Conservation (phyloP, 1,140 invertebrate species). For the Linepithema humile region DNA sequence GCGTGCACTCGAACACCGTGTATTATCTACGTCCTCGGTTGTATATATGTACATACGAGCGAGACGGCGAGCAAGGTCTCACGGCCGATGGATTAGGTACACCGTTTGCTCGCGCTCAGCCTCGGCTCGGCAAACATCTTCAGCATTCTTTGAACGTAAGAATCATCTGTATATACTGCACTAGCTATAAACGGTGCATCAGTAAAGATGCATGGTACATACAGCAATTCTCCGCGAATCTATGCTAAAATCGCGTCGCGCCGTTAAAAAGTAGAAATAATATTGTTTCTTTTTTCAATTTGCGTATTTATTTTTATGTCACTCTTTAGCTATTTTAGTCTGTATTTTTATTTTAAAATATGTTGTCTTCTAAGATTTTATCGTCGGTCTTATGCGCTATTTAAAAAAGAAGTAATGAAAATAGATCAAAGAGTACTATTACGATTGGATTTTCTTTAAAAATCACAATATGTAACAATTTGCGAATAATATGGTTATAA, state of each 20-base stretch:
- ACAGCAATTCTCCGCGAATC: neutral
- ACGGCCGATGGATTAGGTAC: slow-evolving; percentile 71
- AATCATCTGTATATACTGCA: slow-evolving; percentile 32
- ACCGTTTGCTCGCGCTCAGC: slow-evolving; percentile 65
- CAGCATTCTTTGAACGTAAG: slow-evolving; percentile 53
- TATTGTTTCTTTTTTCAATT: neutral
- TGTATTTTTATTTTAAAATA: too few relatives aligned
- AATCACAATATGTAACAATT: neutral
- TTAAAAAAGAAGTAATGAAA: neutral
- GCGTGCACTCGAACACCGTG: slow-evolving; percentile 55
- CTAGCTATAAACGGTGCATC: neutral
- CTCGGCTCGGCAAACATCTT: slow-evolving; percentile 71
- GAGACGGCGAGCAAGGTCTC: slow-evolving; percentile 48
- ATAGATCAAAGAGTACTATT: neutral
- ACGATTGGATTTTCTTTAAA: neutral
- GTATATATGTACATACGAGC: slow-evolving; percentile 41
- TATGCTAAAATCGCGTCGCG: slow-evolving; percentile 4
- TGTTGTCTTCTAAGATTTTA: neutral
- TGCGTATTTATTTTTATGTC: too few relatives aligned
- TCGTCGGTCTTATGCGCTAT: neutral
- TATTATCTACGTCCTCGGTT: slow-evolving; percentile 65
- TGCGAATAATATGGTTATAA: neutral
- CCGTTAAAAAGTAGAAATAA: neutral
- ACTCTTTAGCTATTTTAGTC: too few relatives aligned
- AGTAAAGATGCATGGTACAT: slow-evolving; percentile 15